Evolutionary conservation across 2,113 vertebrate species (phyloP), one percentile per base, ranked within the genome.

Genomic region (Nycticorax nycticorax): DNA sequence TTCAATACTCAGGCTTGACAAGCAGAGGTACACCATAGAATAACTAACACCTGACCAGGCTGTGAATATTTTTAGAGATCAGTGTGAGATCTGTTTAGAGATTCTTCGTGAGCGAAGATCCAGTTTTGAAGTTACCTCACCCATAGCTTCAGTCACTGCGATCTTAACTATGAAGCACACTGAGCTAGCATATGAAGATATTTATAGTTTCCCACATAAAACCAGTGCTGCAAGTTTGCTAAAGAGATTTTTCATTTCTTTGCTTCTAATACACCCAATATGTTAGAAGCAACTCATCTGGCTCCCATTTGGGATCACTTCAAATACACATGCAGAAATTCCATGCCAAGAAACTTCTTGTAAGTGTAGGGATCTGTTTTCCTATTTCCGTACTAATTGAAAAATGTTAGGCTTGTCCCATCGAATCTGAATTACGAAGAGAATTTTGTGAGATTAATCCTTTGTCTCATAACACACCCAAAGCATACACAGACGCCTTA

Each of bases 221-320:
- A 94, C 68, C 41, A 93, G 93, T 53, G 28, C 35, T 60, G 23
- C 72, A 88, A 85, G 90, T 86, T 94, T 94, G 30, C 32, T 88
- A 52, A 83, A 95, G 62, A 76, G 45, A 52, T 68, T 90, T 92
- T 86, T 76, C 5, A 32, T 72, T 66, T 95, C 59, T 86, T 88
- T 78, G 19, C 35, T 91, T 96, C 68, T 83, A 93, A 91, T 66
- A 56, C 7, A 67, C 20, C 16, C 26, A 73, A 2, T 59, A 73
- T 21, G 24, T 79, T 41, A 68, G 39, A 82, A 84, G 43, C 7
- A 59, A 52, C 12, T 79, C 2, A 1, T 81, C 45, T 89, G 67
- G 7, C 30, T 86, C 27, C 27, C 23, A 47, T 92, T 80, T 94
- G 41, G 33, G 30, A 92, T 75, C 19, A 56, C 43, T 96, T 89